Conservation (phyloP, 2,113 vertebrate genomes). For the Alectura lathami region DNA sequence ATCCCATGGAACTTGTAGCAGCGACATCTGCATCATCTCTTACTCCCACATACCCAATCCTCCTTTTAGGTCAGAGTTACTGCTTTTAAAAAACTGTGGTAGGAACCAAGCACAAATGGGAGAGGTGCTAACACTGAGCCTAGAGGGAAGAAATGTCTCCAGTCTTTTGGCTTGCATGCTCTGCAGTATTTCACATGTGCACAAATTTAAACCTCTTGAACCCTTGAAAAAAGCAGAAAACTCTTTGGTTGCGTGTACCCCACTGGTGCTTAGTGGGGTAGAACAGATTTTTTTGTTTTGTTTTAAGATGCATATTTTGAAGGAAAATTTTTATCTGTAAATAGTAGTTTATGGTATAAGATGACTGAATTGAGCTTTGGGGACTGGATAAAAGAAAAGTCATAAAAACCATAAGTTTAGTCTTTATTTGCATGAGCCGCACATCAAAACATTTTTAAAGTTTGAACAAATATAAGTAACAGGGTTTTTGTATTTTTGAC, state of each 20-base stretch:
- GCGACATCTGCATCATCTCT: background rate
- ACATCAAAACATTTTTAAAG: background rate
- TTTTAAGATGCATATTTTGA: background rate
- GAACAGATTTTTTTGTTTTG: background rate
- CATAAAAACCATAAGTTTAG: background rate
- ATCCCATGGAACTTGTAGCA: background rate
- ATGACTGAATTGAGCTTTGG: background rate
- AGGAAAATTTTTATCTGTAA: background rate
- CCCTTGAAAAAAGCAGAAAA: background rate
- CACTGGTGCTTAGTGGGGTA: background rate
- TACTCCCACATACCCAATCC: background rate
- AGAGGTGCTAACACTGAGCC: background rate
- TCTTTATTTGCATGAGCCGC: background rate
- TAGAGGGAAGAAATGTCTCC: background rate
- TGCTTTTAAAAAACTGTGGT: background rate
- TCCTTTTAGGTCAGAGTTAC: background rate
- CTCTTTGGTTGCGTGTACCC: background rate
- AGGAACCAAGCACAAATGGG: background rate
- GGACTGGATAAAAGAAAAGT: background rate
- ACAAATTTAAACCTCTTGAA: background rate
- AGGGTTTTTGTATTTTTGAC: background rate
- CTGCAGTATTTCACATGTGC: background rate
- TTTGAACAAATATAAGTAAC: background rate
- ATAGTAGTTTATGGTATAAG: background rate
- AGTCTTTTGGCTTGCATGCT: background rate